A percentile compares a stretch with the other conserved stretches of the same genome.
These are phyloP conservation scores for Drosophila dunni DNA, from an alignment of 1,140 invertebrate species.

Conservation along the genomic window DNA sequence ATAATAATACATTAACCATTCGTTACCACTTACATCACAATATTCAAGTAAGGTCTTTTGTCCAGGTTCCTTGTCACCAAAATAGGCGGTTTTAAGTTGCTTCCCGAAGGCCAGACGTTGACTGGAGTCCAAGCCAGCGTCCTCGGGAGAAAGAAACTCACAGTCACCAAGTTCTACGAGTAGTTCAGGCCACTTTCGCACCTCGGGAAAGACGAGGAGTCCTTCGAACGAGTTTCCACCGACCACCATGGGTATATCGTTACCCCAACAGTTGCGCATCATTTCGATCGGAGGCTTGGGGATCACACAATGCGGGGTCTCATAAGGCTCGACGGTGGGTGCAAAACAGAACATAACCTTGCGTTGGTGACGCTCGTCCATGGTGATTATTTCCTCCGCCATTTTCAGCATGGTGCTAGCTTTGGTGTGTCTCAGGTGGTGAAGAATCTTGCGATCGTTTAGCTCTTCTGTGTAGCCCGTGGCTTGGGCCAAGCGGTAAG, in stretches of 20 bases:
- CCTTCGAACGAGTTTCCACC: slow-evolving; percentile 84
- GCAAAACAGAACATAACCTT: slow-evolving; percentile 74
- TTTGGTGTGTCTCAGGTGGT: slow-evolving; percentile 67
- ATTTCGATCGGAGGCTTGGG: slow-evolving; percentile 78
- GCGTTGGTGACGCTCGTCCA: slow-evolving; percentile 73
- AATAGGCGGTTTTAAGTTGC: slow-evolving; percentile 53
- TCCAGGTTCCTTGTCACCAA: slow-evolving; percentile 65
- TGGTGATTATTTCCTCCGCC: slow-evolving; percentile 65
- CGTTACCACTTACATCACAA: slow-evolving; percentile 70
- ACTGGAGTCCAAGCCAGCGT: slow-evolving; percentile 63
- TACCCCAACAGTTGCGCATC: slow-evolving; percentile 81
- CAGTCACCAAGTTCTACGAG: slow-evolving; percentile 67
- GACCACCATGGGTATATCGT: slow-evolving; percentile 84
- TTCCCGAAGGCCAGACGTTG: slow-evolving; percentile 67
- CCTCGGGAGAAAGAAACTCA: slow-evolving; percentile 63
- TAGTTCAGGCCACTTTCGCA: slow-evolving; percentile 74
- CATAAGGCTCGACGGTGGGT: slow-evolving; percentile 83
- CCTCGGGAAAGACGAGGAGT: slow-evolving; percentile 75
- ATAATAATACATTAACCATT: too few relatives aligned
- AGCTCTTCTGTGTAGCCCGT: slow-evolving; percentile 69
- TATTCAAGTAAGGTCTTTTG: slow-evolving; percentile 73
- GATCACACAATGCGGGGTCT: slow-evolving; percentile 70
- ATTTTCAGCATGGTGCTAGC: slow-evolving; percentile 86
- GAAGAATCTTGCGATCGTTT: slow-evolving; percentile 61
- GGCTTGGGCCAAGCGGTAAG: slow-evolving; percentile 74